A percentile compares a stretch with the other conserved stretches of the same genome.
Evolutionary conservation across 2,113 vertebrate species (phyloP).

Genomic region (Circaetus gallicus): DNA sequence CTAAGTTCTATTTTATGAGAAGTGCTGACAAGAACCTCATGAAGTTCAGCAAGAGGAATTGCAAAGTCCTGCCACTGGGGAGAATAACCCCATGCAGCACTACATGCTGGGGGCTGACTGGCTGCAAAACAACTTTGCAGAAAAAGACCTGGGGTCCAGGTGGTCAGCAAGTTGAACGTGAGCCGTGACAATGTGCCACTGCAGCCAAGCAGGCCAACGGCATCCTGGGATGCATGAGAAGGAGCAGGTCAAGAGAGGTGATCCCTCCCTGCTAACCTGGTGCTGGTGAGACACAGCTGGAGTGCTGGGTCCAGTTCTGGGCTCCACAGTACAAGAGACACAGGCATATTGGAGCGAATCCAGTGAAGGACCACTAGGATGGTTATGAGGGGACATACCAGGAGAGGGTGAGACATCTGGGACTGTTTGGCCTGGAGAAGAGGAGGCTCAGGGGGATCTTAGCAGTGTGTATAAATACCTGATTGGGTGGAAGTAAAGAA

Average conservation of each 20-base stretch:
- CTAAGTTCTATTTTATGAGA: not conserved
- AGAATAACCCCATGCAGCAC: not conserved
- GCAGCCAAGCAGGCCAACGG: not conserved
- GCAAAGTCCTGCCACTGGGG: not conserved
- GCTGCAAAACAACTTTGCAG: not conserved
- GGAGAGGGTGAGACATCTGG: not conserved
- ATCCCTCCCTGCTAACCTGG: rapidly evolving
- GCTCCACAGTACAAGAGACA: not conserved
- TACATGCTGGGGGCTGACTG: too few species aligned
- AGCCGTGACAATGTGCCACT: not conserved
- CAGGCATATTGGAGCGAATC: rapidly evolving
- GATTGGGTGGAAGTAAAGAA: not conserved
- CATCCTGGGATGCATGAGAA: not conserved
- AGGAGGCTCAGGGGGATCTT: not conserved
- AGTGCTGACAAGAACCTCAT: not conserved
- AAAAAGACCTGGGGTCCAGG: not conserved
- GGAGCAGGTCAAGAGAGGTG: rapidly evolving
- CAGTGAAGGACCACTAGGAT: not conserved
- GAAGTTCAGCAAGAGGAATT: not conserved
- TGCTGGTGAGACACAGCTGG: not conserved
- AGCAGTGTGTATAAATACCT: not conserved
- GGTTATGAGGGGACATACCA: not conserved
- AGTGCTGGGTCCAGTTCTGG: not conserved
- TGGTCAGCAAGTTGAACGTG: not conserved
- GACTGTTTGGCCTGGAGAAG: not conserved